Percentiles rank a stretch among this genome's conserved stretches.
These are phyloP conservation scores for Crambe crambe DNA, from an alignment of 37 sponge, comb jelly and placozoan species.

Conservation along the genomic window DNA sequence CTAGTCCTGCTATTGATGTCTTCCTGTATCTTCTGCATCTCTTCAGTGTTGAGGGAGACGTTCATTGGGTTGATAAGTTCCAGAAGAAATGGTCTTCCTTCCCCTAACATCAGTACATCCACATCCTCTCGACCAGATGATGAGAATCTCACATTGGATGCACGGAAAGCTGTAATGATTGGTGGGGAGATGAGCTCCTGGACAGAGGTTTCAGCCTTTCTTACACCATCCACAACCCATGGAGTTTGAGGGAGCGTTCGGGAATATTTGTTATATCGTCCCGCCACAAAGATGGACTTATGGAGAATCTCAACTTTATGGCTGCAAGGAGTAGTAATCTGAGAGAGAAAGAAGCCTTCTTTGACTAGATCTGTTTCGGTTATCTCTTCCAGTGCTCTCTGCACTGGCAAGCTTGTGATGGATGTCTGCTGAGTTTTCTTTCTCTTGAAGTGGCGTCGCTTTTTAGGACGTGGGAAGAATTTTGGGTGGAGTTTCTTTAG, in stretches of 20 bases:
- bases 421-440: background rate
- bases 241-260: slow-evolving; percentile 91
- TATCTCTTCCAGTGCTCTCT: slow-evolving; percentile 18
- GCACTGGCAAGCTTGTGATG: slow-evolving; percentile 12
- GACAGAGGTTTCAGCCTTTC: slow-evolving; percentile 75
- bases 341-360: slow-evolving; percentile 17
- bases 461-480: slow-evolving; percentile 17
- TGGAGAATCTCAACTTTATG: slow-evolving; percentile 36
- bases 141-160: slow-evolving; percentile 58
- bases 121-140: slow-evolving; percentile 96
- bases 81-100: slow-evolving; percentile 86
- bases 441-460: background rate
- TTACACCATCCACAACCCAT: slow-evolving; percentile 91
- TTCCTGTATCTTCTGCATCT: slow-evolving; percentile 30
- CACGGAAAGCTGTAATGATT: background rate
- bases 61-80: slow-evolving; percentile 79
- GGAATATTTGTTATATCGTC: slow-evolving; percentile 94
- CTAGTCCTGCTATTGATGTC: slow-evolving; percentile 57
- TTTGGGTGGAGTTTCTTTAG: slow-evolving; percentile 26
- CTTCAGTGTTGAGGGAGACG: background rate
- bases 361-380: slow-evolving; percentile 12
- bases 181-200: slow-evolving; percentile 70
- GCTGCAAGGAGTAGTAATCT: background rate
- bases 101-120: slow-evolving; percentile 97
- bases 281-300: slow-evolving; percentile 66